phyloP scores from a whole-genome alignment of 37 sponge, comb jelly and placozoan species.

The Ephydatia muelleri region DNA sequence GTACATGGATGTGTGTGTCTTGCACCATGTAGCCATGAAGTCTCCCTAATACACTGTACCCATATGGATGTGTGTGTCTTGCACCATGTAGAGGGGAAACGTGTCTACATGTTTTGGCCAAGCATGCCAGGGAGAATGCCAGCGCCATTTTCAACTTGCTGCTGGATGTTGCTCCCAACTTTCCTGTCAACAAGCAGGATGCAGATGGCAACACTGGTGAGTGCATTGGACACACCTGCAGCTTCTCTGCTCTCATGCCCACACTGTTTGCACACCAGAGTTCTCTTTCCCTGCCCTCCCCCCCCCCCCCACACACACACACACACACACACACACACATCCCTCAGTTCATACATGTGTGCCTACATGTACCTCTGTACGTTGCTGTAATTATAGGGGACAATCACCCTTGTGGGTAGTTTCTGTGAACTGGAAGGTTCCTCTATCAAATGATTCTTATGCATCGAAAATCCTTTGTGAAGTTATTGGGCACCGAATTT shows the following conservation, averaged over 20 bases:
- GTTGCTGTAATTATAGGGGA: too few relatives aligned
- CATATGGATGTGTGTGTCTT: neutral
- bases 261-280: neutral
- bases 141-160: conserved; percentile 64
- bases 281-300: neutral
- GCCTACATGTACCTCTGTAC: too few relatives aligned
- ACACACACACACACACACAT: too few relatives aligned
- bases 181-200: conserved; percentile 78
- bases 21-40: neutral
- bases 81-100: conserved; percentile 72
- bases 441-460: too few relatives aligned
- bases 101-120: conserved; percentile 76
- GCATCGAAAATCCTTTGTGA: too few relatives aligned
- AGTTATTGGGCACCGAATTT: too few relatives aligned
- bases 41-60: neutral
- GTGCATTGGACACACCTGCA: neutral
- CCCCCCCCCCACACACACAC: neutral
- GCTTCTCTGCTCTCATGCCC: neutral
- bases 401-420: too few relatives aligned
- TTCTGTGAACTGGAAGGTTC: too few relatives aligned
- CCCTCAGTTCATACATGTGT: too few relatives aligned
- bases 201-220: conserved; percentile 85
- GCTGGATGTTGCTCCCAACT: conserved; percentile 46
- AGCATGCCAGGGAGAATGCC: conserved; percentile 72
- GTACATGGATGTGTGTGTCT: neutral